Base-by-base conservation (phyloP, 2,888 invertebrate species). In the Ophion slaviceki region DNA sequence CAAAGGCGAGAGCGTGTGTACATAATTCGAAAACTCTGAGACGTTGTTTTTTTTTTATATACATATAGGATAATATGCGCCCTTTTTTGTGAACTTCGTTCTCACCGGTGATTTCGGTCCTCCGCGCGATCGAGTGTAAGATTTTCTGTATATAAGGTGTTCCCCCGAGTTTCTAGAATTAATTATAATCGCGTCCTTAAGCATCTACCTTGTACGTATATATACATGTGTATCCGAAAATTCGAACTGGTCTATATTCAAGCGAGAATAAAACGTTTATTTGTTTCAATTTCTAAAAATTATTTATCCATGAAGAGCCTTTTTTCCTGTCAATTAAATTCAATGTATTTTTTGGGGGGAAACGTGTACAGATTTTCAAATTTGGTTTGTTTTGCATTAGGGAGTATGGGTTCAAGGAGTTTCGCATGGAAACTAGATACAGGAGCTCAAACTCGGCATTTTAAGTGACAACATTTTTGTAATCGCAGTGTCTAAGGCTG, bases 91-190 rank as follows among this genome's bases (percentile, higher is more conserved):
- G 47, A 45, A 77, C 40, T 28, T 81, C 78, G 59, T 70, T 81
- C 47, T 81, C 68, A 59, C 67, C 66, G 82, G 70, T 75, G 59
- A 75, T 82, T 70, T 80, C 87, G 87, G 59, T 84, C 82, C 61
- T 53, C 2, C 70, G 64, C 24, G 80, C 45, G 80, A 78, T 82
- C 87, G 86, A 82, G 86, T 88, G 90, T 90, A 90, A 88, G 87
- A 88, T 88, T 89, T 86, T 88, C 80, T 90, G 88, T 89, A 89
- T 89, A 90, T 87, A 88, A 80, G 86, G 72, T 79, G 85, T 82
- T 80, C 40, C 80, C 57, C 80, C 62, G 59, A 84, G 67, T 77
- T 68, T 77, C 68, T 86, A 82, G 80, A 83, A 76, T 80, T 82
- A 77, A 82, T 80, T 36, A 81, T 74, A 74, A 79, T 86, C 67